Conservation (phyloP, 2,113 vertebrate genomes). For the Electrona antarctica region DNA sequence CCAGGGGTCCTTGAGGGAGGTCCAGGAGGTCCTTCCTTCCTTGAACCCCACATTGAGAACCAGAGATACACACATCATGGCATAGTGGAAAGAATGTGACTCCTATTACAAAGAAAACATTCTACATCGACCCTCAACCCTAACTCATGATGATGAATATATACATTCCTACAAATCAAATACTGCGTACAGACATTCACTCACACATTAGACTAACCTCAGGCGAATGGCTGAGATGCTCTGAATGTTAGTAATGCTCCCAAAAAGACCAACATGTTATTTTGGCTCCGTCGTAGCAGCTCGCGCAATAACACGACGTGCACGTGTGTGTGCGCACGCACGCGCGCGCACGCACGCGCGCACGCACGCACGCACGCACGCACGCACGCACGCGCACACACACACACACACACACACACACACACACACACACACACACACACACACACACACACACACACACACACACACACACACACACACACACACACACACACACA, state of each 20-base stretch:
- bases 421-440: background rate
- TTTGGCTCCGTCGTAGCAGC: background rate
- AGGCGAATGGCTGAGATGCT: conserved; percentile 24
- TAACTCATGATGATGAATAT: background rate
- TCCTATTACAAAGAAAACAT: conserved; percentile 4
- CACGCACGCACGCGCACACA: background rate
- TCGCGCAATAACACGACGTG: conserved; percentile 28
- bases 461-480: background rate
- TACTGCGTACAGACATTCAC: background rate
- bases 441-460: background rate
- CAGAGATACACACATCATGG: background rate
- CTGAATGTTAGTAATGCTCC: conserved; percentile 53
- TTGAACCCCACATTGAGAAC: background rate
- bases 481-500: background rate
- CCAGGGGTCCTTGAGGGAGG: background rate
- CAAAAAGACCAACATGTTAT: conserved; percentile 30
- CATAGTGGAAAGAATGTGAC: too few species aligned
- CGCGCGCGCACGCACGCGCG: background rate
- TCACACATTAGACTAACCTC: conserved; percentile 9
- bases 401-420: background rate
- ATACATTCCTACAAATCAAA: background rate
- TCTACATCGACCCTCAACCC: background rate
- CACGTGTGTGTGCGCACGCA: background rate
- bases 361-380: background rate
- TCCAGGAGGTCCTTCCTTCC: background rate